Percentiles rank a stretch among this genome's conserved stretches.
Evolutionary conservation across 1,140 invertebrate genomes (phyloP).

Genomic region (Tetragnatha versicolor): DNA sequence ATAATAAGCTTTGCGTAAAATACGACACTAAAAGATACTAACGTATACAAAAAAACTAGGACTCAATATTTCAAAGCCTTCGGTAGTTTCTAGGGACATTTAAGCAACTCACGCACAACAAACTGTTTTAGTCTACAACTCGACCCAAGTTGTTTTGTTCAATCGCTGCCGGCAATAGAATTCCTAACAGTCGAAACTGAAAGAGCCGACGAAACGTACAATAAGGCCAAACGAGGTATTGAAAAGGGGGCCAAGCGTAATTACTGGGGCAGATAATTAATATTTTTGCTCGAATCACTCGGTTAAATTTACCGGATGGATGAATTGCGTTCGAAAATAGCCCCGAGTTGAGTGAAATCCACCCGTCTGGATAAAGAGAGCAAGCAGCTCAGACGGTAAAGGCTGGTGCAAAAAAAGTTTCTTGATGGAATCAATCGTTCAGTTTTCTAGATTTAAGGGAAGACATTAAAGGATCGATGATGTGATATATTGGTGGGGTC

Average conservation of each 20-base stretch:
- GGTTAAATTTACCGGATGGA: background rate
- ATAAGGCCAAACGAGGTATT: background rate
- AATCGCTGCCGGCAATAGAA: too few relatives aligned
- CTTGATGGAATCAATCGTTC: background rate
- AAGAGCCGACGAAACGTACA: too few relatives aligned
- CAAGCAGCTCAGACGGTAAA: background rate
- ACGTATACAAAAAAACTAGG: too few relatives aligned
- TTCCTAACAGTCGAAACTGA: too few relatives aligned
- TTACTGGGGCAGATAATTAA: slow-evolving; percentile 13
- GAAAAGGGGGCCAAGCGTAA: background rate
- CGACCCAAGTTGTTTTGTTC: too few relatives aligned
- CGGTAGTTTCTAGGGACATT: too few relatives aligned
- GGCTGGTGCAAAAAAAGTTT: background rate
- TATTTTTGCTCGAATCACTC: background rate
- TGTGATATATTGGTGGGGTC: too few relatives aligned
- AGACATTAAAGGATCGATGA: background rate
- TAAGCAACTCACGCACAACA: too few relatives aligned
- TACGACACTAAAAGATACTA: too few relatives aligned
- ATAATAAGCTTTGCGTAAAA: too few relatives aligned
- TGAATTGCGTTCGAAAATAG: slow-evolving; percentile 5
- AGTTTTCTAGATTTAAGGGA: background rate
- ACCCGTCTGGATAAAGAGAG: background rate
- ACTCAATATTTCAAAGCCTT: too few relatives aligned
- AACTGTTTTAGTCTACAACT: too few relatives aligned
- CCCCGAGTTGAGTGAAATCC: slow-evolving; percentile 1